Evolutionary conservation across 1,140 invertebrate genomes (phyloP).

Genomic region (Colletes latitarsis): DNA sequence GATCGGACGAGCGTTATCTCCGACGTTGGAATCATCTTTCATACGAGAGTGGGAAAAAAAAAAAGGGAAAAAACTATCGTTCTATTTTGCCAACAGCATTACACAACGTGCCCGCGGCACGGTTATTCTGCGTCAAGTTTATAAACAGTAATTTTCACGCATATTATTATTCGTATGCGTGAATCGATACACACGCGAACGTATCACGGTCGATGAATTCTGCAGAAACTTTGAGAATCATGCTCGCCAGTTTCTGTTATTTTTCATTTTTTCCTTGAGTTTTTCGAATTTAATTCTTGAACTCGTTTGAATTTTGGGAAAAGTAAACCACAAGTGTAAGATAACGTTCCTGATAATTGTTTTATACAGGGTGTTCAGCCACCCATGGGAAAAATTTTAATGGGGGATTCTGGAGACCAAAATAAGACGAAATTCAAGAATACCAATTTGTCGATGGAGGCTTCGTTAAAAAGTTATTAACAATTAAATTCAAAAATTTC

Average conservation of each 20-base stretch:
- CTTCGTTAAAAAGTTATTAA: no score
- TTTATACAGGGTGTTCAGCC: no score
- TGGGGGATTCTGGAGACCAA: no score
- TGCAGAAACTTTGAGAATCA: not conserved
- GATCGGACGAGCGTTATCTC: not conserved
- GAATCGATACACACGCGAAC: not conserved
- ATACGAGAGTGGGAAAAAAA: not conserved
- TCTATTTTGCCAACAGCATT: not conserved
- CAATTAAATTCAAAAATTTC: no score
- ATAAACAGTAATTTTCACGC: slow-evolving; percentile 8
- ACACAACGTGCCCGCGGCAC: not conserved
- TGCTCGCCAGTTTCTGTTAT: not conserved
- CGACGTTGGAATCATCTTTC: not conserved
- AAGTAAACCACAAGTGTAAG: no score
- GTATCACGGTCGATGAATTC: not conserved
- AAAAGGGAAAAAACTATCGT: not conserved
- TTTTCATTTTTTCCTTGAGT: no score
- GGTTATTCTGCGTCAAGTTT: not conserved
- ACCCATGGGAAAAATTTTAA: no score
- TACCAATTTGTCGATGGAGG: no score
- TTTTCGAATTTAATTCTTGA: no score
- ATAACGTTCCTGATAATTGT: no score
- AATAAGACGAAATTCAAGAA: no score
- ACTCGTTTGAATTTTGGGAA: no score
- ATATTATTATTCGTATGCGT: not conserved